phyloP scores from a whole-genome alignment of 2,113 vertebrate species.

The Nothobranchius kuhntae region DNA sequence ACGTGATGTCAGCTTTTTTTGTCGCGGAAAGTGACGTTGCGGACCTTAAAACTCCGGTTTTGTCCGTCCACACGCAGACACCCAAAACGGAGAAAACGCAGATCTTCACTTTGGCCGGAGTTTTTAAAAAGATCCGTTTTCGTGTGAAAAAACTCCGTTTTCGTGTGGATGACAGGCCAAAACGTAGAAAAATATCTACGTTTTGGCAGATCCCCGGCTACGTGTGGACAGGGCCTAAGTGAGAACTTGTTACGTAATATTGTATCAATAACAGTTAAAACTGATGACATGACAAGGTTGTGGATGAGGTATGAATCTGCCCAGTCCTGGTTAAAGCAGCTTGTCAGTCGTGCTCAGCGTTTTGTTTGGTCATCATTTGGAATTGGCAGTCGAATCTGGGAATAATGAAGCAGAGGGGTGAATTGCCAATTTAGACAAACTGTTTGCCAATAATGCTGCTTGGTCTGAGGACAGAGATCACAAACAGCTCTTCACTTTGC shows the following conservation, averaged over 20 bases:
- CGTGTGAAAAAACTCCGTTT: too few species aligned
- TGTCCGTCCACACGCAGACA: too few species aligned
- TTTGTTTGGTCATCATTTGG: conserved; percentile 51
- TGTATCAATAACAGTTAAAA: background rate
- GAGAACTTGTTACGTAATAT: background rate
- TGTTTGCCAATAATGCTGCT: conserved; percentile 46
- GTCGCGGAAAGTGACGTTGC: too few species aligned
- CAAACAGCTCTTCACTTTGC: conserved; percentile 25
- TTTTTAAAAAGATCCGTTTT: too few species aligned
- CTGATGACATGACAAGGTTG: background rate
- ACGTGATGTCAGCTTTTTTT: too few species aligned
- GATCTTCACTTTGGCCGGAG: too few species aligned
- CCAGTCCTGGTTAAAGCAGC: conserved; percentile 7
- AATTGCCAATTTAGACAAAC: conserved; percentile 46
- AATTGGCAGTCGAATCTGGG: conserved; percentile 48
- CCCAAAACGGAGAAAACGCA: too few species aligned
- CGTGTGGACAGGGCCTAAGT: too few species aligned
- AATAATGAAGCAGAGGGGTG: conserved; percentile 36
- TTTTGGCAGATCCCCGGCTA: too few species aligned
- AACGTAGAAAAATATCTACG: too few species aligned
- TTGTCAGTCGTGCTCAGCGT: conserved; percentile 11
- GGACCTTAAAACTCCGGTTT: too few species aligned
- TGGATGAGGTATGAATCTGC: background rate
- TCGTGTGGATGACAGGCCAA: too few species aligned
- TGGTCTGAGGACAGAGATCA: conserved; percentile 16